Evolutionary conservation across 2,113 vertebrate species (phyloP), one percentile per base, ranked within the genome.

Genomic region (Cebus imitator): DNA sequence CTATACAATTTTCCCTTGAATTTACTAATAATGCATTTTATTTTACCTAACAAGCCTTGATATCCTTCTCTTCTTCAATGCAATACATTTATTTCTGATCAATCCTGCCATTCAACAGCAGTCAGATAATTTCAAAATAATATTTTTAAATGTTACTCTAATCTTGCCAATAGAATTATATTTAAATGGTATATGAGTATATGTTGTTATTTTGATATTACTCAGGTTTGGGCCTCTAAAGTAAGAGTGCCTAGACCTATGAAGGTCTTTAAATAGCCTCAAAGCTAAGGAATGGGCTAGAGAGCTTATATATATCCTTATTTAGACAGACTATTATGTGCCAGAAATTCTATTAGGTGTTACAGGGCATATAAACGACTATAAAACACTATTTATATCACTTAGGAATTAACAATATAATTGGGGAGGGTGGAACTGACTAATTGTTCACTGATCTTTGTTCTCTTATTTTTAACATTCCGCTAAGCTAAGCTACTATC

Each of bases 91-190:
- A 6, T 58, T 87, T 95, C 43, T 75, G 40, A 48, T 83, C 9
- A 82, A 5, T 76, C 64, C 43, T 92, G n/a, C 43, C 2, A 73
- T n/a, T 86, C 50, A 21, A 80, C 10, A 58, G 20, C 43, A 64
- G 27, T 73, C 37, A 83, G 50, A 84, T 78, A 80, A 88, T 83
- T 92, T 45, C 57, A 83, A 95, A 76, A 83, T 88, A 23, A 82
- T 30, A 81, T n/a, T 64, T 70, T 75, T 40, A 14, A 64, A 89
- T 45, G 43, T 45, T 75, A 66, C 76, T 85, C 35, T 57, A 68
- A 92, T 76, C 5, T 66, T 76, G 58, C 4, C 64, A 43, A 13
- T 55, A 88, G 73, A 95, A 73, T 76, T 37, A 37, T 92, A 64
- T 64, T 55, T 73, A 76, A 75, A 48, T 78, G 32, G 3, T 23